These are phyloP conservation scores for Sciaenops ocellatus DNA, from an alignment of 2,797 vertebrate species.

Conservation along the genomic window DNA sequence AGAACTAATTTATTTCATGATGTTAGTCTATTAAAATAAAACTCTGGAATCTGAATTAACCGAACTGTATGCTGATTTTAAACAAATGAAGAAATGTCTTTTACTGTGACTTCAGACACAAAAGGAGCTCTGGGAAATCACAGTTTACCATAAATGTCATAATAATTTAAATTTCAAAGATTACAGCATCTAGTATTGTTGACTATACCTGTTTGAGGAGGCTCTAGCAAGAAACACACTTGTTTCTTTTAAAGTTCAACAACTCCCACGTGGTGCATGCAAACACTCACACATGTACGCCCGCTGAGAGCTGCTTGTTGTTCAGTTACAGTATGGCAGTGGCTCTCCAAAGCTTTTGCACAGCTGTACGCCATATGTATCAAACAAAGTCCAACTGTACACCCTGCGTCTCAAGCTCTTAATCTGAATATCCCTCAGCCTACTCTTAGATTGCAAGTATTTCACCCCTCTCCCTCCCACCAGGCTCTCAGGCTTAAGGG, in stretches of 20 bases:
- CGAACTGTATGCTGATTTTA: neutral
- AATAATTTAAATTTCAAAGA: conserved; percentile 14
- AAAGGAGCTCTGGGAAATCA: neutral
- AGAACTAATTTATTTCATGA: neutral
- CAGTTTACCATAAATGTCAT: neutral
- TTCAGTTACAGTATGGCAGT: conserved; percentile 63
- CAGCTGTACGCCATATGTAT: conserved; percentile 80
- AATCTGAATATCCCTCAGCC: conserved; percentile 81
- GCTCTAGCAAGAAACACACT: conserved; percentile 28
- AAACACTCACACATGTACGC: conserved; percentile 38
- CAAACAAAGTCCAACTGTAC: conserved; percentile 72
- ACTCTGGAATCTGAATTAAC: neutral
- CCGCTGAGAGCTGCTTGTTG: conserved; percentile 66
- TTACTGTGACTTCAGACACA: neutral
- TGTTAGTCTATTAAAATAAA: neutral
- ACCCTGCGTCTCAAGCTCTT: conserved; percentile 71
- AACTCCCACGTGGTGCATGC: conserved; percentile 52
- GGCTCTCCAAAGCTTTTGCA: conserved; percentile 61
- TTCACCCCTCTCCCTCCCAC: conserved; percentile 60
- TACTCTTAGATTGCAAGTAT: conserved; percentile 77
- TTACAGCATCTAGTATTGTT: conserved; percentile 1
- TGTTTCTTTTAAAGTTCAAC: conserved; percentile 46
- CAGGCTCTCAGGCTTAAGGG: conserved; percentile 71
- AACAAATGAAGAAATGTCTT: neutral
- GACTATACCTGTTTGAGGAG: conserved; percentile 16